A percentile compares a stretch with the other conserved stretches of the same genome.
These are phyloP conservation scores for Gymnothorax javanicus DNA, from an alignment of 2,797 vertebrate species.

Conservation along the genomic window DNA sequence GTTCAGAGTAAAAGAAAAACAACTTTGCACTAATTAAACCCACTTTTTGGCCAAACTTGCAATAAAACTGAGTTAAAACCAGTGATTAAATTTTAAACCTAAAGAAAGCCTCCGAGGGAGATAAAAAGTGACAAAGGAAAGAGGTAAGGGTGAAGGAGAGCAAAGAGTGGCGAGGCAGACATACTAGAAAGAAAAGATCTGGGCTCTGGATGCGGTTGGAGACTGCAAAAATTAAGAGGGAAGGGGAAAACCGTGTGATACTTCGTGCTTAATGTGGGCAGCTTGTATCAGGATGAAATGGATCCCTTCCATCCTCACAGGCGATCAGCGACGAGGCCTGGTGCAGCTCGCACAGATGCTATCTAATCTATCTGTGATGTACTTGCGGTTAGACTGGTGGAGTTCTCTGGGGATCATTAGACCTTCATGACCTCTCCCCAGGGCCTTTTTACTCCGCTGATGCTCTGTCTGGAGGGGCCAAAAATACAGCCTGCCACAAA, in stretches of 20 bases:
- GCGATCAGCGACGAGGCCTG: slow-evolving; percentile 44
- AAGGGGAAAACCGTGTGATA: background rate
- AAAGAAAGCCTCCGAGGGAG: slow-evolving; percentile 12
- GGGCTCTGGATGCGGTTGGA: slow-evolving; percentile 8
- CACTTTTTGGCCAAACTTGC: background rate
- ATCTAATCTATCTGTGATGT: slow-evolving; percentile 82
- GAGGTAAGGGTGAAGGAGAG: slow-evolving; percentile 25
- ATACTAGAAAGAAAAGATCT: background rate
- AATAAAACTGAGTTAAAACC: background rate
- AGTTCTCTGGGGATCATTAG: slow-evolving; percentile 74
- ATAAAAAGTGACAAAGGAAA: slow-evolving; percentile 25
- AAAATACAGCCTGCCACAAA: slow-evolving; percentile 61
- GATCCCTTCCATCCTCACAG: slow-evolving; percentile 70
- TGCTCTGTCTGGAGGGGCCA: slow-evolving; percentile 69
- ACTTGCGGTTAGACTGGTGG: slow-evolving; percentile 82
- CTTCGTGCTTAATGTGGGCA: slow-evolving; percentile 56
- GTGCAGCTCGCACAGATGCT: slow-evolving; percentile 73
- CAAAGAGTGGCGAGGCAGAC: background rate
- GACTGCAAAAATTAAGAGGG: background rate
- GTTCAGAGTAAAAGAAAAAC: background rate
- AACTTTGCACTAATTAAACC: background rate
- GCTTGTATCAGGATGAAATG: slow-evolving; percentile 72
- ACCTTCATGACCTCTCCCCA: slow-evolving; percentile 69
- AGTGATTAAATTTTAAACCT: background rate
- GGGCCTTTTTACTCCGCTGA: slow-evolving; percentile 80